Percentiles rank a stretch among this genome's conserved stretches.
Conservation (phyloP, 2,888 invertebrate genomes). For the Lissonota sp. region DNA sequence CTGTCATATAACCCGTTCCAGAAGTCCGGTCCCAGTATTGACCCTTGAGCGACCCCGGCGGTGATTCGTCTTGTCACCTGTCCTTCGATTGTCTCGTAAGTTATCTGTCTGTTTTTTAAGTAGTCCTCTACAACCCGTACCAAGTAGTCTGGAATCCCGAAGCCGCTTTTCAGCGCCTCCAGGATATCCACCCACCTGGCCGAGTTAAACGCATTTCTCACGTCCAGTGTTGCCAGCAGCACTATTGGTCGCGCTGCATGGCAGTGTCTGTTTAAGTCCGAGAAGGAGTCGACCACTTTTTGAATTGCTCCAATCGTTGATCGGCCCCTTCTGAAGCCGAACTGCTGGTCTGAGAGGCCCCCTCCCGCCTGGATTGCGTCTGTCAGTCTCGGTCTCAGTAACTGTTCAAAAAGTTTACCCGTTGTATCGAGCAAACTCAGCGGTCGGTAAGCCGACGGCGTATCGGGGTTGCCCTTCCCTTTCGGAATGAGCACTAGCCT, state of each 20-base stretch:
- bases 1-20: slow-evolving; percentile 18
- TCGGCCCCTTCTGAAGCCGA: slow-evolving; percentile 58
- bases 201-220: slow-evolving; percentile 64
- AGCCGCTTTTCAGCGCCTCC: too few relatives aligned
- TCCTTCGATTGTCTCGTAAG: too few relatives aligned
- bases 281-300: slow-evolving; percentile 50
- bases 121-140: slow-evolving; percentile 58
- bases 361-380: slow-evolving; percentile 58
- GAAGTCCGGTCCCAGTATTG: slow-evolving; percentile 13
- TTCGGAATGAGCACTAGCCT: slow-evolving; percentile 46
- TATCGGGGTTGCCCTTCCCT: slow-evolving; percentile 54
- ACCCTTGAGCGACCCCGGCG: slow-evolving; percentile 11
- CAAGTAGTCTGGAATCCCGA: slow-evolving; percentile 57
- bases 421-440: slow-evolving; percentile 71
- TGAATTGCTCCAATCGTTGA: slow-evolving; percentile 65
- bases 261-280: slow-evolving; percentile 18
- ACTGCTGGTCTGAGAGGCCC: slow-evolving; percentile 46
- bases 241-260: slow-evolving; percentile 57
- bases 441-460: slow-evolving; percentile 67
- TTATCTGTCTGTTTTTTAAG: slow-evolving; percentile 52
- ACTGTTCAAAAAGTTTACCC: slow-evolving; percentile 73
- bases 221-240: slow-evolving; percentile 60
- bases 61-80: too few relatives aligned
- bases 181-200: slow-evolving; percentile 63
- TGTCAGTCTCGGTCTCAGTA: slow-evolving; percentile 69